Conservation (phyloP, 35 echinoderm and acorn worm species). For the Apostichopus parvimensis region DNA sequence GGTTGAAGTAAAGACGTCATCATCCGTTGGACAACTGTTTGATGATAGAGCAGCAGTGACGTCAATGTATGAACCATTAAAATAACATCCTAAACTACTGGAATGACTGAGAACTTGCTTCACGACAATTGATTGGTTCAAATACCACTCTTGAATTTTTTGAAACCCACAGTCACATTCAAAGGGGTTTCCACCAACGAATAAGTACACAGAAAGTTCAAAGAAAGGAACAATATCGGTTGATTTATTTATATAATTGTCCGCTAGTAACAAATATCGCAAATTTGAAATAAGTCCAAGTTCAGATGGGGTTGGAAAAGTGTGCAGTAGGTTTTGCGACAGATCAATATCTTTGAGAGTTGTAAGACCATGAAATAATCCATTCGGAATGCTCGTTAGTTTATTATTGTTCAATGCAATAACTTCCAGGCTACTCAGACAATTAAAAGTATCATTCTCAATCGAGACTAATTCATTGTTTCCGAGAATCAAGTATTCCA, state of each 20-base stretch:
- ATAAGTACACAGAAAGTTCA: not conserved
- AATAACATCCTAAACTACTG: not conserved
- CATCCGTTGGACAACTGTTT: not conserved
- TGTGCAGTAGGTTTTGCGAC: not conserved
- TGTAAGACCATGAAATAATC: not conserved
- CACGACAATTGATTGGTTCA: not conserved
- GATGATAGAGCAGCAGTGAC: not conserved
- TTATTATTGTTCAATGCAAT: not conserved
- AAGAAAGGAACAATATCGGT: not conserved
- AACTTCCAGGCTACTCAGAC: not conserved
- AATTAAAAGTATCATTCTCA: not conserved
- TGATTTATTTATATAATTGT: not conserved
- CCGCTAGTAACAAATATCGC: not conserved
- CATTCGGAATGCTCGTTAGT: not conserved
- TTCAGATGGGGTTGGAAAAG: not conserved
- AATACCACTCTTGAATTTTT: not conserved
- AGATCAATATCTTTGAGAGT: not conserved
- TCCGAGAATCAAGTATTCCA: not conserved
- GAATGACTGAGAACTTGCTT: not conserved
- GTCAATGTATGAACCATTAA: not conserved
- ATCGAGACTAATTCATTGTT: not conserved
- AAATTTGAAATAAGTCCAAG: not conserved
- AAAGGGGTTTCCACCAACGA: not conserved
- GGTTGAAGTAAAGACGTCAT: not conserved
- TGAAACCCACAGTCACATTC: not conserved